Percentiles rank a stretch among this genome's conserved stretches.
Evolutionary conservation across 2,797 vertebrate genomes (phyloP).

Genomic region (Eulemur mongoz): DNA sequence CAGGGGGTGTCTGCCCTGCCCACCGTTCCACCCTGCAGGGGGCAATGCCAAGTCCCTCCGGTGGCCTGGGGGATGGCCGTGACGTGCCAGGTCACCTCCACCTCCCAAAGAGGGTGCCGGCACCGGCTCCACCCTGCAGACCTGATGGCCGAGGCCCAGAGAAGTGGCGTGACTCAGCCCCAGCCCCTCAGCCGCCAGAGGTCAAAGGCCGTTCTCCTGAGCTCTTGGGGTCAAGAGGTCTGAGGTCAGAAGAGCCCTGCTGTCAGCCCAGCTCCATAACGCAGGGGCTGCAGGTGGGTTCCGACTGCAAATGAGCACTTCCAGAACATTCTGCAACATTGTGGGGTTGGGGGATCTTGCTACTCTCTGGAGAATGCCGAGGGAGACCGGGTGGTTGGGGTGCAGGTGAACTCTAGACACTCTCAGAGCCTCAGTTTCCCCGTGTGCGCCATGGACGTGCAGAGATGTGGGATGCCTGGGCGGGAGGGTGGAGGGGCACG

Average conservation of each 20-base stretch:
- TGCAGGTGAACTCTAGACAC: background rate
- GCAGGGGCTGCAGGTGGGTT: background rate
- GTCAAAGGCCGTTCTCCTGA: background rate
- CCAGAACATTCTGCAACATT: background rate
- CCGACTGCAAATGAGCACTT: background rate
- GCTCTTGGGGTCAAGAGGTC: background rate
- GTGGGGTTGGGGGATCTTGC: background rate
- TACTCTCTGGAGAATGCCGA: background rate
- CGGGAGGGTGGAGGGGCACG: background rate
- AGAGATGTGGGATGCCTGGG: background rate
- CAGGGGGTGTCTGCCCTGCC: background rate
- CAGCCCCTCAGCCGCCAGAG: background rate
- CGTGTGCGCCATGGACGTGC: background rate
- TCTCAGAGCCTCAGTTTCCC: background rate
- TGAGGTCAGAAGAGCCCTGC: background rate
- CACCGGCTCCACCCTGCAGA: background rate
- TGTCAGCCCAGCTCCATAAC: background rate
- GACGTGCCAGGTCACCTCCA: background rate
- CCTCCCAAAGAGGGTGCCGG: background rate
- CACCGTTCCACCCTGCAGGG: too few species aligned
- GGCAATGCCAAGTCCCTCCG: background rate
- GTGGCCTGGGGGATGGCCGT: accelerated
- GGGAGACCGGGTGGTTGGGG: background rate
- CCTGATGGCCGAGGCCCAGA: background rate
- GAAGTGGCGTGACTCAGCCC: background rate